These are phyloP conservation scores for Pseudomugil tenellus DNA, from an alignment of 2,797 vertebrate genomes.

Conservation along the genomic window DNA sequence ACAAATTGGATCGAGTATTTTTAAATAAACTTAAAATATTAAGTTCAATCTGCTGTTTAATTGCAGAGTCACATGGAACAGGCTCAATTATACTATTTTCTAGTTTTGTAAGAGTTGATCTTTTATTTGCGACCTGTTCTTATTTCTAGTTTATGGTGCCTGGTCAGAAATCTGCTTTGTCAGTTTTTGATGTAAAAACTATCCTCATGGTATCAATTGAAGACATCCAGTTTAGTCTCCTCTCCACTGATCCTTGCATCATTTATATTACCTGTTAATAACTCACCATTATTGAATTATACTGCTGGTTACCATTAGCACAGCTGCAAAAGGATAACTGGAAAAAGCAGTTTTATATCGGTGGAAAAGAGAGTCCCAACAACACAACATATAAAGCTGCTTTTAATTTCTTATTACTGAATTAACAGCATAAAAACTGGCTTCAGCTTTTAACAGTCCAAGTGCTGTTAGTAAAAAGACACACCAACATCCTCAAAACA, in stretches of 20 bases:
- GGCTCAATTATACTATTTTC: neutral
- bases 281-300: neutral
- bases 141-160: neutral
- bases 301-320: neutral
- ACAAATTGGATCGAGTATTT: neutral
- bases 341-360: neutral
- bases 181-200: neutral
- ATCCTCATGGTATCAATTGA: neutral
- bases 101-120: constrained; percentile 1
- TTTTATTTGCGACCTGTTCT: neutral
- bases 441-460: too few species aligned
- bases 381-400: neutral
- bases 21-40: constrained; percentile 1
- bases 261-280: neutral
- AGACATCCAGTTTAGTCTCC: neutral
- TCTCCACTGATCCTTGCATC: neutral
- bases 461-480: too few species aligned
- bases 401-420: neutral
- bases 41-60: neutral
- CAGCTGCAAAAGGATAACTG: neutral
- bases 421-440: too few species aligned
- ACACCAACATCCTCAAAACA: neutral
- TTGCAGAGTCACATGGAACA: neutral
- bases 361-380: neutral
- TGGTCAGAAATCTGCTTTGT: neutral